phyloP scores from a whole-genome alignment of 23 tunicate species.

The Styela plicata region DNA sequence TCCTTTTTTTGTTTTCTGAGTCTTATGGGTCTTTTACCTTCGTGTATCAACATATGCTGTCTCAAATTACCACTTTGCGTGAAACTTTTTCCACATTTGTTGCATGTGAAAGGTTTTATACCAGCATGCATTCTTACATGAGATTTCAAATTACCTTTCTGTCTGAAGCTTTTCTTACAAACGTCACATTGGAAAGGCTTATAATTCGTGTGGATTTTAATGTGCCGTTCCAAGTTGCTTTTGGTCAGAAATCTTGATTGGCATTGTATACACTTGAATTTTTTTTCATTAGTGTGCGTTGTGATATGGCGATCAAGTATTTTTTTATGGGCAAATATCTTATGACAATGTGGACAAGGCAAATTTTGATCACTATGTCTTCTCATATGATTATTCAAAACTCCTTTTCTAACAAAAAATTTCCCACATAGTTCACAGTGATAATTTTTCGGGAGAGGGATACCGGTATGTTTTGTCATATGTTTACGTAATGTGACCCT shows the following conservation, averaged over 20 bases:
- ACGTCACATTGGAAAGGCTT: not conserved
- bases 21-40: not conserved
- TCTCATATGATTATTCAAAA: not conserved
- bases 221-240: not conserved
- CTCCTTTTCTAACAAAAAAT: not conserved
- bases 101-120: not conserved
- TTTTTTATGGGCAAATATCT: not conserved
- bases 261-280: not conserved
- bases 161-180: not conserved
- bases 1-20: not conserved
- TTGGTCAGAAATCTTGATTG: not conserved
- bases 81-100: not conserved
- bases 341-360: not conserved
- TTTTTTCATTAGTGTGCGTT: not conserved
- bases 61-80: not conserved
- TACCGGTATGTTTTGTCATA: not conserved
- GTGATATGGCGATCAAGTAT: not conserved
- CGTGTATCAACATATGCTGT: not conserved
- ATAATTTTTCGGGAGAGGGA: not conserved
- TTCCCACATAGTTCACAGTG: not conserved
- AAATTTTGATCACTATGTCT: not conserved
- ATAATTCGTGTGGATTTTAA: not conserved
- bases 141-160: not conserved
- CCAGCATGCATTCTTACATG: not conserved
- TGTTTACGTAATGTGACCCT: not conserved